Base-by-base conservation (phyloP, 2,113 vertebrate species). In the Cavia porcellus region DNA sequence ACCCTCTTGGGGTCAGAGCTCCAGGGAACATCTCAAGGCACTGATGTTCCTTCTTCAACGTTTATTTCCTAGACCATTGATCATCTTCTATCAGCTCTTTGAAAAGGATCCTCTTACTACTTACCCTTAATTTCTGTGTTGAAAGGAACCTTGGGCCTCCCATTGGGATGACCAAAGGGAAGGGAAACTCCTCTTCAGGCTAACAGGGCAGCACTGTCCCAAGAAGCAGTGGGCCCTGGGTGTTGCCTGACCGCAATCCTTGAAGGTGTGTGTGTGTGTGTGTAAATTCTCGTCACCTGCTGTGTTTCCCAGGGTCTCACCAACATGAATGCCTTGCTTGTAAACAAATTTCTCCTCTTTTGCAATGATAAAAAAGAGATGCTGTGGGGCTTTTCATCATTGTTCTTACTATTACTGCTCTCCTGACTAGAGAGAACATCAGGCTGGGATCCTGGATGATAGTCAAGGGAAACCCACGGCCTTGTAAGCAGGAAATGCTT, bases 1-100 rank as follows among this genome's bases (percentile, higher is more conserved):
- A 98, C 89, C 93, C 86, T 92, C 82, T 12, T 32, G 93, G 97
- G 98, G 97, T 98, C 98, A 98, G 90, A 97, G 91, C 97, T 95
- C 95, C 96, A 74, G 98, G 98, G 98, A 98, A 94, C 92, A 96
- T 87, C 98, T 97, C 94, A 52, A 97, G 95, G 90, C 92, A 68
- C 90, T 50, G 89, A 96, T 94, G 97, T 89, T 55, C 96, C 97
- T 97, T 98, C 95, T 96, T 98, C 97, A 96, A 94, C 92, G 97
- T 94, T 89, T 68, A 88, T 98, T 98, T 98, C 96, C 97, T 96
- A 92, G 75, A 90, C 79, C 96, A 98, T 96, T 97, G 96, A 97
- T 98, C 98, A 92, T 93, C 90, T 42, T 38, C 88, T 81, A 59
- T 47, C 66, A 66, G 92, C 74, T 30, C 1, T 98, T 97, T 98